A percentile compares a stretch with the other conserved stretches of the same genome.
Evolutionary conservation across 1,140 invertebrate species (phyloP).

Genomic region (Melipona quadrifasciata): DNA sequence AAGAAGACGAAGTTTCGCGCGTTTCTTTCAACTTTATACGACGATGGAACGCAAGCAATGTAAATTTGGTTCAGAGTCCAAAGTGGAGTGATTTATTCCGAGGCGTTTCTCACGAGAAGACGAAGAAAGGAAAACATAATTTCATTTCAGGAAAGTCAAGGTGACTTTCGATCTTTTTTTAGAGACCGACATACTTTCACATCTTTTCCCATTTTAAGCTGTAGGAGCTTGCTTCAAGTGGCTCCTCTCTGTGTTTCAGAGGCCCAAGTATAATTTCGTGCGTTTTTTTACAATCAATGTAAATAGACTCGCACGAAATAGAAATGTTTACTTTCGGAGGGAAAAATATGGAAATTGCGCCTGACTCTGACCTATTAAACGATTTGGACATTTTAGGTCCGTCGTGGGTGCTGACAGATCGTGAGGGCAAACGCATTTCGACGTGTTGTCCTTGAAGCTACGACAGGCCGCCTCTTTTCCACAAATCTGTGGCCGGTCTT

Average conservation of each 20-base stretch:
- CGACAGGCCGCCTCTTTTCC: constrained; percentile 85
- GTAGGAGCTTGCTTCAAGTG: neutral
- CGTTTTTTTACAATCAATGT: neutral
- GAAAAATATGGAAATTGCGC: neutral
- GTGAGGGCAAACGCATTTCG: constrained; percentile 86
- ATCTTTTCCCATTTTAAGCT: neutral
- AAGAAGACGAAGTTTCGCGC: too few species aligned
- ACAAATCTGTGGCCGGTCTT: constrained; percentile 81
- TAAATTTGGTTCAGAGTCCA: neutral
- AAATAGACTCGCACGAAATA: neutral
- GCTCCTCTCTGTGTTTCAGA: too few species aligned
- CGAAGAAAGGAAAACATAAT: neutral
- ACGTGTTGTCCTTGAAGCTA: constrained; percentile 79
- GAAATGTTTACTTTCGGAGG: neutral
- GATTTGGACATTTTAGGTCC: constrained; percentile 85
- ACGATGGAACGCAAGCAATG: neutral
- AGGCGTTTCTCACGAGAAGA: neutral
- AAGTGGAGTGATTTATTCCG: neutral
- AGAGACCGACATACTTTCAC: neutral
- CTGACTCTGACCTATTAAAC: constrained; percentile 81
- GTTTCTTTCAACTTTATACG: too few species aligned
- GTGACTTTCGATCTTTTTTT: neutral
- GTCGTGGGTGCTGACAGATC: constrained; percentile 84
- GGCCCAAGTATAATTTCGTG: neutral
- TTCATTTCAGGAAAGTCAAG: neutral